Evolutionary conservation across 2,888 invertebrate genomes (phyloP).

Genomic region (Oasisia sp.): DNA sequence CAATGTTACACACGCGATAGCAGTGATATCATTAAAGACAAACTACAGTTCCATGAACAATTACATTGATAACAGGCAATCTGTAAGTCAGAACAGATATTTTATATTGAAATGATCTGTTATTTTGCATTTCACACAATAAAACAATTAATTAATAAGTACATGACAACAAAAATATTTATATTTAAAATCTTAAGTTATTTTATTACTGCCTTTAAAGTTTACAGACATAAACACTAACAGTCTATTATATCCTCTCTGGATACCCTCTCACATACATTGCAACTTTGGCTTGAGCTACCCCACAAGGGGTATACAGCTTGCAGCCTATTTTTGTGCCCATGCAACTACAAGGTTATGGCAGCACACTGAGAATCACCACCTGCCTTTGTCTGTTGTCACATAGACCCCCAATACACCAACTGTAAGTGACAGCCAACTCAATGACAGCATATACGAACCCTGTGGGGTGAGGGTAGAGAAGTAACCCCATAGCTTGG

Average conservation of each 20-base stretch:
- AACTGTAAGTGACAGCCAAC: too few relatives aligned
- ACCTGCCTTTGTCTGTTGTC: background rate
- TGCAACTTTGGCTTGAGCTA: background rate
- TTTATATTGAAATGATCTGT: background rate
- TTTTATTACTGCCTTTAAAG: background rate
- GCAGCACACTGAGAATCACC: background rate
- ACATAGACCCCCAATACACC: too few relatives aligned
- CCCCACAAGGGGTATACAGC: background rate
- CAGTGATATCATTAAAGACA: background rate
- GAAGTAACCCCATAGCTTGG: background rate
- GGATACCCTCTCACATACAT: background rate
- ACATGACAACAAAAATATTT: background rate
- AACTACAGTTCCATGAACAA: background rate
- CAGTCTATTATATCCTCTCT: background rate
- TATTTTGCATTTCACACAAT: background rate
- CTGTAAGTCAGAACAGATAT: background rate
- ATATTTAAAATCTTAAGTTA: background rate
- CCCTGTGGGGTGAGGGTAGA: too few relatives aligned
- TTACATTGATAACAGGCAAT: background rate
- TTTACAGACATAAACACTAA: too few relatives aligned
- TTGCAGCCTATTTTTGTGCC: background rate
- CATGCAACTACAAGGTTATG: background rate
- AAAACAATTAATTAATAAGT: background rate
- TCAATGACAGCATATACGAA: too few relatives aligned
- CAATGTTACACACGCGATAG: background rate